Conservation (phyloP, 23 tunicate species). For the Styela plicata region DNA sequence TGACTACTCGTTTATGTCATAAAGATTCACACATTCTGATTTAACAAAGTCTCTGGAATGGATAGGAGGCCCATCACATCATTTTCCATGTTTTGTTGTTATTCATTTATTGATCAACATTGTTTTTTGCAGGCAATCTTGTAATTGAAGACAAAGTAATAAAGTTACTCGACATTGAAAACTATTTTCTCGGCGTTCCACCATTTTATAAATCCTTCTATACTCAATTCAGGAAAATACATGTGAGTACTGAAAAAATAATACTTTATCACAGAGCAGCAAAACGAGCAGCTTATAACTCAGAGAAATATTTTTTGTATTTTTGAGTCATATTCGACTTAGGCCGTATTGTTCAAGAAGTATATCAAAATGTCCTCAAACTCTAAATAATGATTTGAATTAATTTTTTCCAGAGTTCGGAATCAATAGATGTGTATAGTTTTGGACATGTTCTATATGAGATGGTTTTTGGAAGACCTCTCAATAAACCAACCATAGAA, state of each 20-base stretch:
- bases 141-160: conserved; percentile 79
- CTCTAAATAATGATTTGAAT: background rate
- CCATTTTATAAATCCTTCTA: conserved; percentile 84
- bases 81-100: too few relatives aligned
- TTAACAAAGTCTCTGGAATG: too few relatives aligned
- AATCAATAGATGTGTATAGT: conserved; percentile 88
- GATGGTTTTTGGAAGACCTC: conserved; percentile 83
- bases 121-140: conserved; percentile 59
- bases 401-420: conserved; percentile 64
- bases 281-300: too few relatives aligned
- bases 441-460: conserved; percentile 92
- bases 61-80: too few relatives aligned
- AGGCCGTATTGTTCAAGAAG: too few relatives aligned
- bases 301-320: too few relatives aligned
- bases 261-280: too few relatives aligned
- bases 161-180: conserved; percentile 76
- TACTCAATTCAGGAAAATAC: conserved; percentile 88
- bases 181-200: conserved; percentile 76
- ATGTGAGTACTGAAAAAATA: conserved; percentile 68
- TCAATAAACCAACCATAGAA: conserved; percentile 81
- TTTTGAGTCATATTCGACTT: too few relatives aligned
- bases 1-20: too few relatives aligned
- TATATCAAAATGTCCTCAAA: too few relatives aligned
- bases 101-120: background rate
- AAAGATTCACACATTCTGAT: too few relatives aligned